phyloP scores from a whole-genome alignment of 2,888 invertebrate species.

The Leptodirus hochenwartii region DNA sequence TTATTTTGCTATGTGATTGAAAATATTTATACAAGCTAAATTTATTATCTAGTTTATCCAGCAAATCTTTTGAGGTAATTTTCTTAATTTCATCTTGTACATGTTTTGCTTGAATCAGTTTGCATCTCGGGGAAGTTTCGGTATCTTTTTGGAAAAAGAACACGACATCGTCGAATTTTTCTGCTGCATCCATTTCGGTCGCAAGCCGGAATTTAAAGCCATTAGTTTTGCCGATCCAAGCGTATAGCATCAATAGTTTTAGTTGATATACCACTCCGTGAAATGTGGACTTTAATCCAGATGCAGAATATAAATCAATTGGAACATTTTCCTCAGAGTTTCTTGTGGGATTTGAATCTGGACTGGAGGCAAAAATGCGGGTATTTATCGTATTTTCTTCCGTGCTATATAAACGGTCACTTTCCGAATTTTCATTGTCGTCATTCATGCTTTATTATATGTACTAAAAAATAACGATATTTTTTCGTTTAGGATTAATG shows the following conservation, averaged over 20 bases:
- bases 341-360: no score
- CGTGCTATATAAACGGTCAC: no score
- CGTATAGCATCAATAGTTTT: conserved; percentile 4
- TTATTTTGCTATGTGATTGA: conserved; percentile 1
- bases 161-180: conserved; percentile 4
- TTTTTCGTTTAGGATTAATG: no score
- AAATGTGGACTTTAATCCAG: background rate
- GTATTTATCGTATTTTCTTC: no score
- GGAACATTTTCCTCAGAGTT: no score
- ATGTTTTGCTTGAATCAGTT: conserved; percentile 2
- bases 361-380: no score
- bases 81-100: background rate
- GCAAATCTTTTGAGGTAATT: background rate
- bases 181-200: conserved; percentile 2
- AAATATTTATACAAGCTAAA: conserved; percentile 3
- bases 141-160: background rate
- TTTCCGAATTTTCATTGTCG: no score
- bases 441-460: no score
- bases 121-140: background rate
- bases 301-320: no score
- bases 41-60: background rate
- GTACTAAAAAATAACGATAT: no score
- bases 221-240: background rate
- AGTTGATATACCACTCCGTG: conserved; percentile 2
- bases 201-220: background rate